Percentiles rank a stretch among this genome's conserved stretches.
phyloP scores from a whole-genome alignment of 2,888 invertebrate species.

The Rotaria macrura region DNA sequence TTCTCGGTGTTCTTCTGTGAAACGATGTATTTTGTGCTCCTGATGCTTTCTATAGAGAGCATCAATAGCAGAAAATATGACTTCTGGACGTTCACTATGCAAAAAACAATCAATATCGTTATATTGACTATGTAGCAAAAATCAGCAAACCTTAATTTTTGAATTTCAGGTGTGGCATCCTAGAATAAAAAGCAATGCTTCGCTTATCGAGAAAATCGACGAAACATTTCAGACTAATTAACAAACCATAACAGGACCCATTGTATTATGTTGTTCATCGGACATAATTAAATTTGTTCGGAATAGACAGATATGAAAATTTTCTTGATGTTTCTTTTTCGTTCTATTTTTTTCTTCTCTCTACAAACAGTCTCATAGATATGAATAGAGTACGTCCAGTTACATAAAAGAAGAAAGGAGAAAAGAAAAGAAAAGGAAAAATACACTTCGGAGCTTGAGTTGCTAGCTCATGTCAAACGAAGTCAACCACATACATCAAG shows the following conservation, averaged over 20 bases:
- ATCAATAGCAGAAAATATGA: background rate
- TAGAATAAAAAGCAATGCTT: background rate
- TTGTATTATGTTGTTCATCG: background rate
- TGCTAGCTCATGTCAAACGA: too few species aligned
- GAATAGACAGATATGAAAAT: background rate
- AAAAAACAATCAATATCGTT: background rate
- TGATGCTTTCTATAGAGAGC: background rate
- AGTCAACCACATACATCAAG: too few species aligned
- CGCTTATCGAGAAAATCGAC: too few species aligned
- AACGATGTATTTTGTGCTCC: background rate
- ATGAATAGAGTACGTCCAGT: background rate
- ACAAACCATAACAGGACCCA: slow-evolving; percentile 1
- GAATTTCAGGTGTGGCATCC: slow-evolving; percentile 5
- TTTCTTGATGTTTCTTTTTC: background rate
- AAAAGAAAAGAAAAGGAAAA: background rate
- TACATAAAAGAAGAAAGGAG: background rate
- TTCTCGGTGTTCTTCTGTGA: slow-evolving; percentile 4
- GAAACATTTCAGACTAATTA: background rate
- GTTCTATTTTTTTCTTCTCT: background rate
- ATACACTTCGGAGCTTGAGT: too few species aligned
- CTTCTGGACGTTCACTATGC: background rate
- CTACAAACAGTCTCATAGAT: background rate
- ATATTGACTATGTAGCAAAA: background rate
- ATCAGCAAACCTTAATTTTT: background rate
- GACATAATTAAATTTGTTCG: background rate